Percentiles rank a stretch among this genome's conserved stretches.
Conservation (phyloP, 2,113 vertebrate species). For the Paraplagusia blochii region DNA sequence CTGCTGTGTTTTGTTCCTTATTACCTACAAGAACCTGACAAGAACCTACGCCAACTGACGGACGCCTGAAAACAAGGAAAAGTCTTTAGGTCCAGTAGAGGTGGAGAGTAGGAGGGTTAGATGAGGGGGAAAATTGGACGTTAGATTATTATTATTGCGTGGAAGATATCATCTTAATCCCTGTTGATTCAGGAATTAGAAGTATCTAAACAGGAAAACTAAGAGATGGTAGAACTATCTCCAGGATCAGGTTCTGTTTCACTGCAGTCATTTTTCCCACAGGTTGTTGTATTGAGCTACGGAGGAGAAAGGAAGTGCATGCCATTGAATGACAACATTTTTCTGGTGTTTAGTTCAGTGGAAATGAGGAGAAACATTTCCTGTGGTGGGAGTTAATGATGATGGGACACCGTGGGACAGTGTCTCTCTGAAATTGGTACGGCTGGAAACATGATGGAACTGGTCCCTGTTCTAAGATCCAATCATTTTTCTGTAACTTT, state of each 20-base stretch:
- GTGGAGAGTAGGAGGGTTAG: neutral
- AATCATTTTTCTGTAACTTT: too few species aligned
- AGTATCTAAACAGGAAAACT: too few species aligned
- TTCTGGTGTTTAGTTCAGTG: slow-evolving; percentile 56
- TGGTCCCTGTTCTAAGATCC: too few species aligned
- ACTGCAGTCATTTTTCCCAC: slow-evolving; percentile 41
- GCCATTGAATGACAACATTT: slow-evolving; percentile 16
- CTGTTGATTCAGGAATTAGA: too few species aligned
- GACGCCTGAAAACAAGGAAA: neutral
- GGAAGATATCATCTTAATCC: too few species aligned
- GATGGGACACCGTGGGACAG: slow-evolving; percentile 38
- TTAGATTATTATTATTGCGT: too few species aligned
- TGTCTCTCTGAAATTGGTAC: slow-evolving; percentile 21
- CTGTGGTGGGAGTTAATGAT: slow-evolving; percentile 41
- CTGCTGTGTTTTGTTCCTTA: slow-evolving; percentile 66
- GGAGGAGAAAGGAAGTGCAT: slow-evolving; percentile 30
- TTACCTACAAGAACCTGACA: slow-evolving; percentile 31
- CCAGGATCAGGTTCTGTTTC: neutral
- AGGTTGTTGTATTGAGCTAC: slow-evolving; percentile 2
- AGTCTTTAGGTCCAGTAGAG: too few species aligned
- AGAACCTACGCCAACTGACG: too few species aligned
- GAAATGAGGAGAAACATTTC: slow-evolving; percentile 68
- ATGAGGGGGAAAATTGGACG: neutral
- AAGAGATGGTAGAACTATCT: too few species aligned
- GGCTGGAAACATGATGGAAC: neutral